Evolutionary conservation across 1,140 invertebrate species (phyloP).

Genomic region (Penaeus chinensis): DNA sequence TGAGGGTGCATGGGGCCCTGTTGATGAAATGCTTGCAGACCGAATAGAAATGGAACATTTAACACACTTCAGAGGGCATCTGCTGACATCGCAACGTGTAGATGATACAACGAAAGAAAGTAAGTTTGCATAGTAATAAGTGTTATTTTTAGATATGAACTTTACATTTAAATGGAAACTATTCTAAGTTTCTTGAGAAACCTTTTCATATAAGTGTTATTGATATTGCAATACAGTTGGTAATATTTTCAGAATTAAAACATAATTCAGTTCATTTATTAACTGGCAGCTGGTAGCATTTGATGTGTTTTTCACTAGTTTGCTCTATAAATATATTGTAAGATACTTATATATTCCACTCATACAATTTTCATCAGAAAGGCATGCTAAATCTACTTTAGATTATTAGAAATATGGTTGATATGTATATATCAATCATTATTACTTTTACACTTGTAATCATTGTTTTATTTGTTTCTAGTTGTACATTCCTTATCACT

Average conservation of each 20-base stretch:
- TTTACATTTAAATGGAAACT: too few relatives aligned
- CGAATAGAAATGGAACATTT: constrained; percentile 77
- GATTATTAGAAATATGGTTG: background rate
- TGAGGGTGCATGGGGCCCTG: constrained; percentile 78
- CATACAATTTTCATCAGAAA: background rate
- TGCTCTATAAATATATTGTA: background rate
- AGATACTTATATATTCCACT: background rate
- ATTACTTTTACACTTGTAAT: background rate
- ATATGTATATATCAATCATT: background rate
- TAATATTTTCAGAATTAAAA: background rate
- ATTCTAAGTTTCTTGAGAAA: background rate
- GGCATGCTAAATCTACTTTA: background rate
- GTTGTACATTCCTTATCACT: constrained; percentile 76
- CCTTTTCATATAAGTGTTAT: background rate
- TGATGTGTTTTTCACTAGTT: background rate
- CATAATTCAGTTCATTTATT: background rate
- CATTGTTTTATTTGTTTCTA: constrained; percentile 67
- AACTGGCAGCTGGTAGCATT: too few relatives aligned
- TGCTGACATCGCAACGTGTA: constrained; percentile 19
- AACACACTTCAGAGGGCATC: constrained; percentile 56
- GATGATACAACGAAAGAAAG: constrained; percentile 52
- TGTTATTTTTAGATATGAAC: background rate
- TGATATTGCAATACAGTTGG: background rate
- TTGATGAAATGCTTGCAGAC: constrained; percentile 74
- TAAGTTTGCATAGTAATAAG: background rate